These are phyloP conservation scores for Dipodomys stephensi DNA, from an alignment of 2,113 vertebrate species.

Conservation along the genomic window DNA sequence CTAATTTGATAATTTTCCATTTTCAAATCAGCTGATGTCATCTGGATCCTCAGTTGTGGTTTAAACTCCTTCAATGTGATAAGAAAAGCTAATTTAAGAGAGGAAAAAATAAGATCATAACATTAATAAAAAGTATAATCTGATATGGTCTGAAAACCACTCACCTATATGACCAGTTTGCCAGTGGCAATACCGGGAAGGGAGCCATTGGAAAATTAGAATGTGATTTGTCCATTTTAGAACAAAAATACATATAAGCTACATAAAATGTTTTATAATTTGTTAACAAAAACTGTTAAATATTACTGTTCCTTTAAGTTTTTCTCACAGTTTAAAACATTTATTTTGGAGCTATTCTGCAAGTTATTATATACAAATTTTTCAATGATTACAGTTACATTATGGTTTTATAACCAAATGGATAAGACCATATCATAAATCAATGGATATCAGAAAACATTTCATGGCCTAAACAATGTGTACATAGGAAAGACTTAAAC, in stretches of 20 bases:
- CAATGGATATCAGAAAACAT: constrained; percentile 15
- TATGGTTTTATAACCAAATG: constrained; percentile 52
- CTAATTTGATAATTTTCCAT: constrained; percentile 65
- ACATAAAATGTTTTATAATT: constrained; percentile 42
- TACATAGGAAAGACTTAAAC: constrained; percentile 38
- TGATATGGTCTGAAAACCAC: constrained; percentile 64
- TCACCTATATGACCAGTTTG: constrained; percentile 94
- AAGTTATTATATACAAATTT: constrained; percentile 59
- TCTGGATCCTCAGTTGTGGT: constrained; percentile 66
- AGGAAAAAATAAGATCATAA: constrained; percentile 75
- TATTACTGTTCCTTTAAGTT: constrained; percentile 14
- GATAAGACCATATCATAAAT: constrained; percentile 56
- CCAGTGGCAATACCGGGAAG: constrained; percentile 91
- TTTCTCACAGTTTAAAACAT: constrained; percentile 23
- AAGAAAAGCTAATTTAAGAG: constrained; percentile 92
- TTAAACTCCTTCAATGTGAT: constrained; percentile 92
- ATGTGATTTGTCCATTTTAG: constrained; percentile 74
- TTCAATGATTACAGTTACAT: constrained; percentile 50
- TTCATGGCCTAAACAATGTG: constrained; percentile 22
- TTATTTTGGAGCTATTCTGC: constrained; percentile 56
- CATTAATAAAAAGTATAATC: constrained; percentile 60
- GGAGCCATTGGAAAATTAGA: constrained; percentile 71
- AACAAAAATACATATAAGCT: constrained; percentile 66
- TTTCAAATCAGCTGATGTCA: constrained; percentile 66
- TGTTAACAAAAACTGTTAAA: constrained; percentile 61